Conservation (phyloP, 2,797 vertebrate genomes). For the Agapornis canus region DNA sequence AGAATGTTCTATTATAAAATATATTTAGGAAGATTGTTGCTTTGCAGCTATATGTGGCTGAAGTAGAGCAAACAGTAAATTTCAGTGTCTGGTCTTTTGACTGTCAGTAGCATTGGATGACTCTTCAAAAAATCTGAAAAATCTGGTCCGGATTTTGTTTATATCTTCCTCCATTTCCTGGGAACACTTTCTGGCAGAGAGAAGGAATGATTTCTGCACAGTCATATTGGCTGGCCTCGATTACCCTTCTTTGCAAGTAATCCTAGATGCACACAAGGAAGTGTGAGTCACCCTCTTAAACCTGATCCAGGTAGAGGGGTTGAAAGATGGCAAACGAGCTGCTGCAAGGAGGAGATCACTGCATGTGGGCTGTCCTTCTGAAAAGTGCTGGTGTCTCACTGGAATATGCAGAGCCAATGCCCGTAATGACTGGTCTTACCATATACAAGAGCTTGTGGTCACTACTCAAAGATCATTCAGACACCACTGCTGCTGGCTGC, state of each 20-base stretch:
- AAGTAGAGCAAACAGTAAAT: neutral
- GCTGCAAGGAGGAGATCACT: neutral
- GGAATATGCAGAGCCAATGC: neutral
- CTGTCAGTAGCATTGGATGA: neutral
- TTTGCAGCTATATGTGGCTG: neutral
- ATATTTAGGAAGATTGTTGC: neutral
- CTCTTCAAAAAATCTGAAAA: neutral
- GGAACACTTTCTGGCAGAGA: neutral
- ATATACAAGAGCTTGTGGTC: fast-evolving
- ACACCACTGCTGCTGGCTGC: neutral
- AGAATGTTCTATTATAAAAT: neutral
- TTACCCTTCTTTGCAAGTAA: slow-evolving; percentile 1
- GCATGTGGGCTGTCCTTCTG: fast-evolving
- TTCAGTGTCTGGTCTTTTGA: neutral
- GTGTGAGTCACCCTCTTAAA: slow-evolving; percentile 20
- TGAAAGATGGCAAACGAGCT: neutral
- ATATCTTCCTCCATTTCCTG: neutral
- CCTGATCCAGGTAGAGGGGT: neutral
- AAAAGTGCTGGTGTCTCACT: fast-evolving
- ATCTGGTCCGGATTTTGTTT: neutral
- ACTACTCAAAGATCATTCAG: neutral
- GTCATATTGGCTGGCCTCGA: slow-evolving; percentile 1
- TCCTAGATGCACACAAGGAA: neutral
- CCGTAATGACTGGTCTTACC: neutral
- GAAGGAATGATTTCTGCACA: slow-evolving; percentile 3